Evolutionary conservation across 1,140 invertebrate species (phyloP), one percentile per base, ranked within the genome.

Genomic region (Nephila pilipes): DNA sequence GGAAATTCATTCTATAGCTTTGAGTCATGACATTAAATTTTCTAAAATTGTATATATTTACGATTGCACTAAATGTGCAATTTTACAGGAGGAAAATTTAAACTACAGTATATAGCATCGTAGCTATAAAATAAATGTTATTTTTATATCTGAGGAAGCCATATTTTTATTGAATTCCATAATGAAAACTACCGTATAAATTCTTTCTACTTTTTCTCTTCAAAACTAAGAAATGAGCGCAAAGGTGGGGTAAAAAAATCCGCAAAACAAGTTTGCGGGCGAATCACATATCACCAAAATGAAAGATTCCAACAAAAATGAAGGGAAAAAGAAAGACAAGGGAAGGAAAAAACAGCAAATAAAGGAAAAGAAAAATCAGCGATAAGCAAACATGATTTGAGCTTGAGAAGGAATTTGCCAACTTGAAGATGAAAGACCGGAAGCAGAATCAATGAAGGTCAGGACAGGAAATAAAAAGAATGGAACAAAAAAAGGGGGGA

Each of bases 401-500:
- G 80, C 80, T 55, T 54, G 80, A 55, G 80, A 81, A 55, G 46
- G 80, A 81, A 81, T 81, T 81, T 81, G 80, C 80, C 80, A 81
- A 81, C 80, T 81, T 81, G 80, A 88, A 90, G 75, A 46, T 10
- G 46, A 46, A 46, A 18, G n/a, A 57, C 36, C 88, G 88, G 88
- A 90, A 90, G 88, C 32, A 90, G 46, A 46, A 90, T 90, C 88
- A 80, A 90, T 90, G 75, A 90, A 75, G 88, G 88, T 90, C 88
- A 90, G 65, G 18, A 46, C n/a, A 63, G 36, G 75, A 54, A 75
- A 57, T 69, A 89, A 89, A 75, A 89, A 89, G 65, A 25, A 65
- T 20, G 22, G n/a, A n/a, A 63, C 32, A 32, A 32, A 46, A n/a
- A n/a, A 88, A 14, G 29, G 29, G 32, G 22, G 75, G n/a, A 69